Evolutionary conservation across 2,113 vertebrate genomes (phyloP).

Genomic region (Gambusia affinis): DNA sequence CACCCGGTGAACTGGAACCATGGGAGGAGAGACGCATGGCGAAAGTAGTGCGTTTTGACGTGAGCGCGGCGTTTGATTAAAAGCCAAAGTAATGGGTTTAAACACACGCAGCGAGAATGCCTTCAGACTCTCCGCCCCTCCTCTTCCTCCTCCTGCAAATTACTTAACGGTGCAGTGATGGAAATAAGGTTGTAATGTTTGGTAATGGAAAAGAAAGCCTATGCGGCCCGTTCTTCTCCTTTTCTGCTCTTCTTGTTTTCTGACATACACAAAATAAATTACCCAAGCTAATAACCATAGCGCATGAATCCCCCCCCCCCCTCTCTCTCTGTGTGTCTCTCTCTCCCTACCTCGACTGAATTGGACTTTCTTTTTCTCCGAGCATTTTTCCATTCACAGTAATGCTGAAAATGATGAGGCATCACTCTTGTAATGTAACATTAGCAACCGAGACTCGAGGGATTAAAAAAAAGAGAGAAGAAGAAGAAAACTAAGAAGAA

Average conservation of each 20-base stretch:
- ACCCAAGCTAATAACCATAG: conserved; percentile 70
- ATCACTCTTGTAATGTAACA: conserved; percentile 65
- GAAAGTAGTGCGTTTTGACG: conserved; percentile 96
- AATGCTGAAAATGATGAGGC: conserved; percentile 69
- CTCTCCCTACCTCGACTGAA: conserved; percentile 12
- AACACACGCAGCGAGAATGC: conserved; percentile 93
- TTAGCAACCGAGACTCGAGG: conserved; percentile 52
- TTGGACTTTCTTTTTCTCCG: conserved; percentile 33
- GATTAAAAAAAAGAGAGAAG: conserved; percentile 23
- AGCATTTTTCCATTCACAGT: conserved; percentile 52
- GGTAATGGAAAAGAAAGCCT: conserved; percentile 80
- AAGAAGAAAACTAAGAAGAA: too few species aligned
- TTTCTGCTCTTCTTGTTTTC: conserved; percentile 75
- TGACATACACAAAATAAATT: conserved; percentile 78
- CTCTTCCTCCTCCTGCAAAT: conserved; percentile 76
- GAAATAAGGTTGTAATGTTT: conserved; percentile 85
- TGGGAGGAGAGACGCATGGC: conserved; percentile 89
- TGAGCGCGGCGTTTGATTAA: conserved; percentile 94
- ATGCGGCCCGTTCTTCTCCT: conserved; percentile 43
- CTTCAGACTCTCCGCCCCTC: conserved; percentile 82
- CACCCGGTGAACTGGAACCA: conserved; percentile 94
- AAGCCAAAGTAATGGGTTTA: conserved; percentile 99
- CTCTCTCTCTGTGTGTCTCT: too few species aligned
- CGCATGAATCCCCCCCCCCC: conserved; percentile 17
- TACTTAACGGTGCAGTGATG: conserved; percentile 87